These are phyloP conservation scores for Myocastor coypus DNA, from an alignment of 2,113 vertebrate genomes.

Conservation along the genomic window DNA sequence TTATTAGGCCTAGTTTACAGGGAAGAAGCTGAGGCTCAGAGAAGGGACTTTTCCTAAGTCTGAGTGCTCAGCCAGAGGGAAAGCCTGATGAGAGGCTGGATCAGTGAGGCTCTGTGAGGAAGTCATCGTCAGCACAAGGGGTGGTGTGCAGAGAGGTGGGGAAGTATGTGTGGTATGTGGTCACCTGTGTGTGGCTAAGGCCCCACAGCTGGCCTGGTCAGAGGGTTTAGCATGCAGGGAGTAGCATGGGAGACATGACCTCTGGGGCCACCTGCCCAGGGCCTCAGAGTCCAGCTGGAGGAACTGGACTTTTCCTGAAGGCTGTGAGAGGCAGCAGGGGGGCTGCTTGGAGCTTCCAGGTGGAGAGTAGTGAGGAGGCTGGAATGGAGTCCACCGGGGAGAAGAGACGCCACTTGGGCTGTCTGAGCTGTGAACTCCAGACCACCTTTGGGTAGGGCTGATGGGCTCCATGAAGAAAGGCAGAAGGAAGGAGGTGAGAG, in stretches of 20 bases:
- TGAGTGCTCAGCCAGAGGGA: neutral
- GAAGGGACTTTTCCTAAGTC: neutral
- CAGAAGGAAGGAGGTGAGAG: neutral
- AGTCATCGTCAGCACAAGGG: neutral
- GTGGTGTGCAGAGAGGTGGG: neutral
- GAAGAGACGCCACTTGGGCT: neutral
- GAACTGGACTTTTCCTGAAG: neutral
- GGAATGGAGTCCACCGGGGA: neutral
- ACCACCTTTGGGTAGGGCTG: neutral
- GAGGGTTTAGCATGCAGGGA: neutral
- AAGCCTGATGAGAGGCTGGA: neutral
- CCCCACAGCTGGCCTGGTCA: neutral
- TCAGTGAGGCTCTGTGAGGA: neutral
- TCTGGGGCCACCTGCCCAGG: neutral
- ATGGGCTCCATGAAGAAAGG: neutral
- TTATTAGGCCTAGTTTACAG: slow-evolving; percentile 31
- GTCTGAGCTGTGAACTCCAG: neutral
- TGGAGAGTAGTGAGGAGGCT: neutral
- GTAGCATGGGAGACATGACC: neutral
- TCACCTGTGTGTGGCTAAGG: neutral
- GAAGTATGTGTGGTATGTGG: accelerated
- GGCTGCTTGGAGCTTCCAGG: neutral
- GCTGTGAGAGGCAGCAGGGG: neutral
- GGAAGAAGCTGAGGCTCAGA: slow-evolving; percentile 16
- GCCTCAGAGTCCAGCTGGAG: slow-evolving; percentile 4